Base-by-base conservation (phyloP, 2,797 vertebrate species). In the Acrossocheilus fasciatus region DNA sequence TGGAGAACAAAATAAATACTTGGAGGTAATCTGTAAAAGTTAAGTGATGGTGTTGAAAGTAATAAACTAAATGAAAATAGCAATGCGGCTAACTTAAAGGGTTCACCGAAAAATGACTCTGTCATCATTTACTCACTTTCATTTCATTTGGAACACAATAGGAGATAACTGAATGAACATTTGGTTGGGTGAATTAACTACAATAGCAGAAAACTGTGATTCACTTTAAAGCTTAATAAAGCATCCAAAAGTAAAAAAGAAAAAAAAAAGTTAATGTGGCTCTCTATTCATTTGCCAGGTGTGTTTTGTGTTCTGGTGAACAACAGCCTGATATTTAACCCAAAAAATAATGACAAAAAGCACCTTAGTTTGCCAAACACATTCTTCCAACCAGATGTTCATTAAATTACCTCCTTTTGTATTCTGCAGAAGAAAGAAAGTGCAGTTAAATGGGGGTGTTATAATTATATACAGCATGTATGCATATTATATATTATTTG, bases 1-100 rank as follows among this genome's bases (percentile, higher is more conserved):
- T 85, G 52, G 26, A 79, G 18, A 74, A 59, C 70, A 20, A 74
- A 78, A 79, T 59, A 57, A 80, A 45, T 68, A 85, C 72, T n/a
- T 52, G 52, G 10, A 78, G 39, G 36, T 70, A 36, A 59, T 70
- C 36, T 41, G 17, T 34, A 69, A 79, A 77, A 78, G 43, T 45
- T 52, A 76, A 77, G 34, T 70, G 45, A 41, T 26, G 68, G 66
- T 72, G 34, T 39, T 36, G 45, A 81, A 69, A 81, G 43, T 81
- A 81, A 68, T 66, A 68, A 45, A 50, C 36, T 79, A 79, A 62
- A 39, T 26, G 76, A 62, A 43, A 78, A 54, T 10, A 57, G 52
- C 36, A n/a, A n/a, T n/a, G 47, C 26, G 17, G 73, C 8, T 52
- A 30, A 75, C 45, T 54, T 43, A 41, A 72, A 43, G 69, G 18